Percentiles rank a stretch among this genome's conserved stretches.
Conservation (phyloP, 2,113 vertebrate genomes). For the Ictidomys tridecemlineatus region DNA sequence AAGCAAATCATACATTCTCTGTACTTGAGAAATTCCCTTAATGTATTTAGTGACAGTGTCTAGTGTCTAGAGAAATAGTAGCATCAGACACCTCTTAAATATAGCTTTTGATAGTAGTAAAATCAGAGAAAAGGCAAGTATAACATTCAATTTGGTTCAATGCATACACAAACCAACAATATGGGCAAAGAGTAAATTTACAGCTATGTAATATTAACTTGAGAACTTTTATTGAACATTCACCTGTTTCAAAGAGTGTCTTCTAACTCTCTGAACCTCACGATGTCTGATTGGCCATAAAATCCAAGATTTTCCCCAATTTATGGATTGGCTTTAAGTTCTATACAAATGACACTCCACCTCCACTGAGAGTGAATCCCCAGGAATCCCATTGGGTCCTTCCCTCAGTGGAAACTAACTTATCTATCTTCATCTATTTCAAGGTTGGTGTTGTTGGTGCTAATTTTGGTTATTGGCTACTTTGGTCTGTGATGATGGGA, state of each 20-base stretch:
- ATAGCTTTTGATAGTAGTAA: not conserved
- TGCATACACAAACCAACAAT: not conserved
- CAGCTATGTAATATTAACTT: not conserved
- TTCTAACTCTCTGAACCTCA: not conserved
- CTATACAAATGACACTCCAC: not conserved
- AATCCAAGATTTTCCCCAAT: not conserved
- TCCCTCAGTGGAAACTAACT: too few species aligned
- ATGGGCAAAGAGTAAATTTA: not conserved
- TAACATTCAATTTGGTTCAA: not conserved
- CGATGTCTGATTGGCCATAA: not conserved
- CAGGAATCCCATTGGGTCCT: not conserved
- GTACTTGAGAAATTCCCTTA: not conserved
- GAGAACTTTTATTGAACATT: not conserved
- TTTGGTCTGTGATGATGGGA: not conserved
- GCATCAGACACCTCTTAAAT: not conserved
- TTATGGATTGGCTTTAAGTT: not conserved
- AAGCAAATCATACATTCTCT: not conserved
- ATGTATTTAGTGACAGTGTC: not conserved
- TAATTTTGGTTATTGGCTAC: not conserved
- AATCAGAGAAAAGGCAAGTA: not conserved
- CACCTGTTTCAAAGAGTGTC: not conserved
- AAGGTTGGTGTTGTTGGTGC: not conserved
- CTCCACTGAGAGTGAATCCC: not conserved
- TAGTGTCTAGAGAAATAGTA: not conserved
- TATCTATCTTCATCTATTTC: not conserved